Conservation (phyloP, 2,113 vertebrate species). For the Sula dactylatra region DNA sequence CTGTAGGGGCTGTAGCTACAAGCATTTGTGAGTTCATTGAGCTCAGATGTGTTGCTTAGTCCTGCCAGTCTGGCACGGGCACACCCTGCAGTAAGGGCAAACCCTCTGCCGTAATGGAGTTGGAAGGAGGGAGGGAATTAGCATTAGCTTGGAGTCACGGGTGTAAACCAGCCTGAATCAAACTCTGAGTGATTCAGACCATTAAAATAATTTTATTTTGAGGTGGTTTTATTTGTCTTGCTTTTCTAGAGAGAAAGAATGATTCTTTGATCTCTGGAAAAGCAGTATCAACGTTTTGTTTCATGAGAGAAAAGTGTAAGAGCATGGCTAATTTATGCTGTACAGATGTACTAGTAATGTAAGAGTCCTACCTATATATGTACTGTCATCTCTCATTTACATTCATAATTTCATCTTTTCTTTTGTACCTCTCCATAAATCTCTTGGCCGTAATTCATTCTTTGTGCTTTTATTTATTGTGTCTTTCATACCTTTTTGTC, state of each 20-base stretch:
- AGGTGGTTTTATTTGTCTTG: not conserved
- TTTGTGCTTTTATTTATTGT: not conserved
- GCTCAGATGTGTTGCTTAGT: not conserved
- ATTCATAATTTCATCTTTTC: not conserved
- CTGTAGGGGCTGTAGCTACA: not conserved
- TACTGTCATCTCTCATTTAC: not conserved
- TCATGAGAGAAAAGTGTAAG: not conserved
- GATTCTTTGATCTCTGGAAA: not conserved
- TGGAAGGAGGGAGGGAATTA: not conserved
- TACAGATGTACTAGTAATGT: not conserved
- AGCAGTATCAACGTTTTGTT: not conserved
- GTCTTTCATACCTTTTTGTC: not conserved
- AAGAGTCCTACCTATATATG: not conserved
- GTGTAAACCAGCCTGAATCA: not conserved
- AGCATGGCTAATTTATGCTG: not conserved
- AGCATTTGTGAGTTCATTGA: not conserved
- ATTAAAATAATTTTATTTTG: not conserved
- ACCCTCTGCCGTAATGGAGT: rapidly evolving
- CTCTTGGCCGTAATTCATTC: not conserved
- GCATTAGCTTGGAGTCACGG: not conserved
- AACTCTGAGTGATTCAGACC: not conserved
- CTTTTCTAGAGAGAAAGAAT: not conserved
- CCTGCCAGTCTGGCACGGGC: not conserved
- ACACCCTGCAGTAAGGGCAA: not conserved
- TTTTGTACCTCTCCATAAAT: not conserved